Base-by-base conservation (phyloP, 2,888 invertebrate species). In the Selenia dentaria region DNA sequence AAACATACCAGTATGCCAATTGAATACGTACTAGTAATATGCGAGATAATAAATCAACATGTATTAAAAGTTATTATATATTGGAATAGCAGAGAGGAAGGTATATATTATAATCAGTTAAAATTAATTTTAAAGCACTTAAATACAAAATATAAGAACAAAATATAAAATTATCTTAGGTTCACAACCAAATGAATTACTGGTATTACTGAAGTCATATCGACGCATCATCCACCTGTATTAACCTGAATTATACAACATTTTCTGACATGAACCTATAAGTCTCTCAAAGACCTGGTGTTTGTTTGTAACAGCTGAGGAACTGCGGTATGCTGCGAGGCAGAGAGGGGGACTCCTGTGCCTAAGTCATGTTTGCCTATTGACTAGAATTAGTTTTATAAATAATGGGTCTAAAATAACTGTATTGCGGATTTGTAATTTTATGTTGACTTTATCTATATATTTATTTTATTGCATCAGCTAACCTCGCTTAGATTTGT, bases 1-100 rank as follows among this genome's bases (percentile, higher is more conserved):
- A 20, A 20, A 8, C 22, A 33, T 33, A 33, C 22, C n/a, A 22
- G 13, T 9, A 33, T 22, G 33, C 22, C 33, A 12, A 33, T 33
- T n/a, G 33, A 33, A 22, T 33, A 33, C 10, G 10, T 33, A 1
- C 8, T 22, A 12, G 33, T 22, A 33, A n/a, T 33, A 33, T 33
- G 33, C n/a, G 22, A 33, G n/a, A 8, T 33, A 5, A 10, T 5
- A 2, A 32, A 32, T 20, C 5, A 4, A 20, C 18, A 32, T 20
- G 20, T 11, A 20, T 32, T 32, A 11, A 32, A 11, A 22, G 13
- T 33, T 6, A 33, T 22, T 20, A n/a, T n/a, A n/a, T n/a, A n/a
- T n/a, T n/a, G n/a, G n/a, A n/a, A n/a, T n/a, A n/a, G n/a, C n/a
- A n/a, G 12, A 4, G 35, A 33, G 11, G 33, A 33, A 12, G 12